Evolutionary conservation across 92 coral and sea anemone genomes (phyloP), one percentile per base, ranked within the genome.

Genomic region (Phymanthus crucifer): DNA sequence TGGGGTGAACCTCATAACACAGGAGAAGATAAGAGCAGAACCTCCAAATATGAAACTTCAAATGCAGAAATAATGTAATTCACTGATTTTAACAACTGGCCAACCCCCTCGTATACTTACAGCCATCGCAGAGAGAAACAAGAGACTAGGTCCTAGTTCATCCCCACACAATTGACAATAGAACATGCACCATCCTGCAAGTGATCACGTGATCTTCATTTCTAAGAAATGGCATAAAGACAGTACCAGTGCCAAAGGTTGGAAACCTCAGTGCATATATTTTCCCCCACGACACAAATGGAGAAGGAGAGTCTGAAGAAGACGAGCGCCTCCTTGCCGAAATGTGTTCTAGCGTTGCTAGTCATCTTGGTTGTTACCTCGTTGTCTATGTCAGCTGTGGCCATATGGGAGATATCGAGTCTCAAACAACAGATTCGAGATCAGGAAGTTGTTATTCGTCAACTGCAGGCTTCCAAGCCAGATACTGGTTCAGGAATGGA

Each of bases 311-410:
- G 19, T 67, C 11, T 70, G 17, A 33, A 54, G 40, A 79, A 43
- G 54, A n/a, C 50, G 56, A n/a, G 9, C 58, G 48, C 16, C 80
- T 61, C 80, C 86, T 46, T 82, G 86, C 86, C 86, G 73, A 21
- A 24, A 14, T 82, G 86, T 71, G 86, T 73, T 17, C 36, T 56
- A 32, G 66, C 45, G 34, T 14, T 48, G 54, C 43, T 82, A 24
- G 46, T 74, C 13, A 16, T 75, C 58, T 65, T 74, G 48, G 50
- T 82, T 9, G n/a, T 82, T 2, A 74, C 72, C 32, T 38, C 74
- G 14, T 40, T 82, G 65, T 61, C 86, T 37, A 16, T 74, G 73
- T 73, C 74, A 35, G 71, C 77, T 35, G 70, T 43, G 33, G 86
- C 52, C 12, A 29, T 74, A 47, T 82, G 86, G 86, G 73, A 82